Evolutionary conservation across 1,140 invertebrate genomes (phyloP), one percentile per base, ranked within the genome.

Genomic region (Odontomachus brunneus): DNA sequence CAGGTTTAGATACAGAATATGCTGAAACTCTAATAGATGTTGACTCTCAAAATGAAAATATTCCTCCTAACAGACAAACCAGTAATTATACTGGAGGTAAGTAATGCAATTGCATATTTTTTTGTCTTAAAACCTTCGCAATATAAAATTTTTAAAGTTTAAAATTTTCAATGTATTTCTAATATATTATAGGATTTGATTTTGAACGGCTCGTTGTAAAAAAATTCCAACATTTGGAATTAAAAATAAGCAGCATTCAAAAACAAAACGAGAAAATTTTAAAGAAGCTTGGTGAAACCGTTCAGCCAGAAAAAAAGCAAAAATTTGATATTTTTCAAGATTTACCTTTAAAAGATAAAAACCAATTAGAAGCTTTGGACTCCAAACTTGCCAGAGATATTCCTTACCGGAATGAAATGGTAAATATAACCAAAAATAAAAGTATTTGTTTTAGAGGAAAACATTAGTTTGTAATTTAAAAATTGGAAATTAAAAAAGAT

Each of bases 321-420:
- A n/a, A 55, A n/a, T n/a, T 55, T 55, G 51, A 55, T n/a, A 55
- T 55, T 55, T 55, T 55, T 17, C 51, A 55, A 55, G 14, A 55
- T 55, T 0, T 55, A 0, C 17, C 51, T 1, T 17, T 55, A 15
- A 55, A 55, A 55, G 17, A 55, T 55, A 17, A 55, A 17, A 55
- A 19, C 51, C 15, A 55, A 55, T 55, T 55, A 15, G 51, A 55
- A 15, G 17, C 51, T 17, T 17, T 55, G 51, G n/a, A 55, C 17
- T 15, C 51, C 0, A 55, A 55, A 55, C n/a, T 55, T 55, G 51
- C 5, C 7, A 55, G 5, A n/a, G 51, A 55, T 55, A 17, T 55
- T 55, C 19, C 1, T 15, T 55, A 55, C 17, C 51, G 51, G 17
- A 55, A 55, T n/a, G 4, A 55, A 55, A 55, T 55, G 51, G 51